Evolutionary conservation across 2,113 vertebrate genomes (phyloP).

Genomic region (Percina caprodes): DNA sequence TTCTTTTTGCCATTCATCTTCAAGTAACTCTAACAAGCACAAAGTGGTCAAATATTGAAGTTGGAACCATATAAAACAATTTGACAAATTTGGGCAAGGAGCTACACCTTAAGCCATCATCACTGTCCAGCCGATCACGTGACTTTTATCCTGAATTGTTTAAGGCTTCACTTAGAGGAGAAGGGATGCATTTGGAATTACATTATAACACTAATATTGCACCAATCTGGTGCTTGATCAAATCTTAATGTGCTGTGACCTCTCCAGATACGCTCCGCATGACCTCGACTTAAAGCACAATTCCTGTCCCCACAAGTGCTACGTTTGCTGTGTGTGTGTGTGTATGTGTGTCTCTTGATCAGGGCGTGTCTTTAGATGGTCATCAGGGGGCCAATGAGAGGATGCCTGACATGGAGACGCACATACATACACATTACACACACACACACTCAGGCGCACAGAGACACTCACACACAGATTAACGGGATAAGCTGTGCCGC

Average conservation of each 20-base stretch:
- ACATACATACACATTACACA: conserved; percentile 30
- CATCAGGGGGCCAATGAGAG: conserved; percentile 63
- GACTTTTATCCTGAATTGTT: background rate
- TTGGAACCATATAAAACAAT: too few relatives aligned
- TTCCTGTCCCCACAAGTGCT: conserved; percentile 6
- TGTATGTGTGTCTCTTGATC: conserved; percentile 30
- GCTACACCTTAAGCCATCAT: too few relatives aligned
- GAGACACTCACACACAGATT: conserved; percentile 68
- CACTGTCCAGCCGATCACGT: too few relatives aligned
- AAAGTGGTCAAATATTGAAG: too few relatives aligned
- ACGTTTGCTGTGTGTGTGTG: background rate
- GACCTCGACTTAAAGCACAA: conserved; percentile 42
- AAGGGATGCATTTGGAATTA: conserved; percentile 9
- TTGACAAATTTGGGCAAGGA: too few relatives aligned
- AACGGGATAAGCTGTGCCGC: conserved; percentile 71
- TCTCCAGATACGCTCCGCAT: conserved; percentile 22
- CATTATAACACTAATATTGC: conserved; percentile 13
- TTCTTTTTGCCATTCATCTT: too few relatives aligned
- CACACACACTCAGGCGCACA: conserved; percentile 37
- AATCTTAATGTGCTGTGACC: conserved; percentile 24
- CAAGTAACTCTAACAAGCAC: too few relatives aligned
- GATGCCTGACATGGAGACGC: conserved; percentile 49
- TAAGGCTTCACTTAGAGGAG: conserved; percentile 4
- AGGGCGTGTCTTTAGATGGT: conserved; percentile 71
- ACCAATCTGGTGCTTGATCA: too few relatives aligned